Percentiles rank a stretch among this genome's conserved stretches.
These are phyloP conservation scores for Mohoua ochrocephala DNA, from an alignment of 2,113 vertebrate species.

Conservation along the genomic window DNA sequence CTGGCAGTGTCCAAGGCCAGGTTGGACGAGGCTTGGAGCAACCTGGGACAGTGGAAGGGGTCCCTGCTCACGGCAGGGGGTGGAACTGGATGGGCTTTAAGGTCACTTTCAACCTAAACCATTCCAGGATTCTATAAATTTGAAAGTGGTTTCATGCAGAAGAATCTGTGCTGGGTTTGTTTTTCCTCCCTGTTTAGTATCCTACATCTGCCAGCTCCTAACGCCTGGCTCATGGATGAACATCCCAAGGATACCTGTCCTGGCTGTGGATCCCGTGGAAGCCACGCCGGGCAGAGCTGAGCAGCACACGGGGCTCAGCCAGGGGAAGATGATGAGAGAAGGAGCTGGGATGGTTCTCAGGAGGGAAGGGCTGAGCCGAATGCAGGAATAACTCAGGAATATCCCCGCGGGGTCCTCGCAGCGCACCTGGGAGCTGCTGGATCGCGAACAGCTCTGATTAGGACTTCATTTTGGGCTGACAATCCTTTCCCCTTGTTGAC, in stretches of 20 bases:
- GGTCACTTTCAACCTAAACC: not conserved
- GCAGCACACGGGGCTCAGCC: not conserved
- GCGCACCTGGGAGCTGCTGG: not conserved
- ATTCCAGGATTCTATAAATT: not conserved
- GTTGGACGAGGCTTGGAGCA: accelerated
- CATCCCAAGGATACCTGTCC: not conserved
- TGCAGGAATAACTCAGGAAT: not conserved
- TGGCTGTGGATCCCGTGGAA: not conserved
- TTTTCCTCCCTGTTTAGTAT: not conserved
- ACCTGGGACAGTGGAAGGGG: accelerated
- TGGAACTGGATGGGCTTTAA: not conserved
- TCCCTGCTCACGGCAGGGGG: not conserved
- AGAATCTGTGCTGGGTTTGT: accelerated
- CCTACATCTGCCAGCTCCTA: not conserved
- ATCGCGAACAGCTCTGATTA: not conserved
- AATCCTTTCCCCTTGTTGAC: not conserved
- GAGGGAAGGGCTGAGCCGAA: not conserved
- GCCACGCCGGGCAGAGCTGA: not conserved
- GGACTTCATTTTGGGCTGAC: not conserved
- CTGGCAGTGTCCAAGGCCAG: not conserved
- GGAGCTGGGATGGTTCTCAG: not conserved
- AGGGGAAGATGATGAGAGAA: not conserved
- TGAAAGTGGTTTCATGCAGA: not conserved
- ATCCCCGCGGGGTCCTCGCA: not conserved
- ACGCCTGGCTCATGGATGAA: accelerated